Percentiles rank a stretch among this genome's conserved stretches.
These are phyloP conservation scores for Achlya flavicornis DNA, from an alignment of 2,888 invertebrate genomes.

Conservation along the genomic window DNA sequence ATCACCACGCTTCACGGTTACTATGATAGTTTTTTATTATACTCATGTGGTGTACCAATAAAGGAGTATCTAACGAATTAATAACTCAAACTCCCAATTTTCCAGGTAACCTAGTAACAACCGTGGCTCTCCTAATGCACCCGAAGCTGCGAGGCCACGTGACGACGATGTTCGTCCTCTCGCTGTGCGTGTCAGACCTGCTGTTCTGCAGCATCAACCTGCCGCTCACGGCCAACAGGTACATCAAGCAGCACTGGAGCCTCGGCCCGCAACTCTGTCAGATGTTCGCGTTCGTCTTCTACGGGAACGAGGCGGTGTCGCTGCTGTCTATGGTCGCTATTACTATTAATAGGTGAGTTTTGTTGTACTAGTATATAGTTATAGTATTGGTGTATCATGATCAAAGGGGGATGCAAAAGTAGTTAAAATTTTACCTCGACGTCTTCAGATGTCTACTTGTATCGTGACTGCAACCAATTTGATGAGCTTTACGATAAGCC, in stretches of 20 bases:
- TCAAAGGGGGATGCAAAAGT: too few species aligned
- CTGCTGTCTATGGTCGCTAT: slow-evolving; percentile 95
- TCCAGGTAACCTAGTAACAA: slow-evolving; percentile 92
- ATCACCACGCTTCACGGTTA: too few species aligned
- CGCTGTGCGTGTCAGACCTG: slow-evolving; percentile 93
- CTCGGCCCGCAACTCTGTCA: slow-evolving; percentile 90
- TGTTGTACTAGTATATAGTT: too few species aligned
- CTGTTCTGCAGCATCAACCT: slow-evolving; percentile 93
- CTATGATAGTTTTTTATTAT: too few species aligned
- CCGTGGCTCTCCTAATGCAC: slow-evolving; percentile 90
- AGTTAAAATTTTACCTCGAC: too few species aligned
- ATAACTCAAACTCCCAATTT: slow-evolving; percentile 26
- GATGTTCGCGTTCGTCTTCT: slow-evolving; percentile 94
- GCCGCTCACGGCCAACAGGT: slow-evolving; percentile 92
- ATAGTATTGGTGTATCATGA: too few species aligned
- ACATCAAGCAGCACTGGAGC: slow-evolving; percentile 92
- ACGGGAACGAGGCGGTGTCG: slow-evolving; percentile 95
- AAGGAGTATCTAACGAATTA: too few species aligned
- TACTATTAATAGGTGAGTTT: slow-evolving; percentile 90
- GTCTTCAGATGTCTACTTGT: too few species aligned
- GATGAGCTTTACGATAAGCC: too few species aligned
- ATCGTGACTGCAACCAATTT: too few species aligned
- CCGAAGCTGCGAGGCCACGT: slow-evolving; percentile 92
- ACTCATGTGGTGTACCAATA: too few species aligned
- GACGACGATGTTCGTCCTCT: slow-evolving; percentile 94